Evolutionary conservation across 2,797 vertebrate genomes (phyloP), one percentile per base, ranked within the genome.

Genomic region (Pangasius djambal): DNA sequence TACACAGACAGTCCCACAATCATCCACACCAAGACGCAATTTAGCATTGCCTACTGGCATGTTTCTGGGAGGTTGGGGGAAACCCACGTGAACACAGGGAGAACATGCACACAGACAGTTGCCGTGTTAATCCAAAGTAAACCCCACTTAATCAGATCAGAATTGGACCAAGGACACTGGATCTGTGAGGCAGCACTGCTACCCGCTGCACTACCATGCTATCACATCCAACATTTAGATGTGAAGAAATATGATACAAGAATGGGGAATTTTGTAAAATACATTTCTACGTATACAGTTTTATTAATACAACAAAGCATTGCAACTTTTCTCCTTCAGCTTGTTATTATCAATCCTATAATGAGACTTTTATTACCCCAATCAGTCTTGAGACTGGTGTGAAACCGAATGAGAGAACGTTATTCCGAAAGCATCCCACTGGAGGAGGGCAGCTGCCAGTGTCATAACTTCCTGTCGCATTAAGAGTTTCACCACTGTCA

Each of bases 401-500:
- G 31, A 85, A 79, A 20, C 25, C 10, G 1, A 28, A 10, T 61
- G 20, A 63, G 37, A 31, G 28, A 78, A 65, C 59, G 6, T 78
- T 44, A 59, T 59, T 86, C 25, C 70, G 1, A 44, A 52, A 61
- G 37, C 34, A 20, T n/a, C 70, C 55, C 55, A 44, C 69, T 6
- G 2, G 69, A 48, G 25, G 57, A 93, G 92, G 92, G 91, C 92
- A 83, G 93, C 93, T 92, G 92, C 89, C 90, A 82, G 93, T 92
- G 93, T 94, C 94, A 94, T 95, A 95, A 95, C 94, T 96, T 95
- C 93, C 94, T 94, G 93, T 93, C 90, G 93, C 94, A 95, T 95
- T 95, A 94, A 95, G 95, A 95, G 94, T 95, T 96, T 95, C 93
- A 94, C 92, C 89, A 67, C 93, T 91, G 92, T 96, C 96, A 96